Percentiles rank a stretch among this genome's conserved stretches.
phyloP scores from a whole-genome alignment of 1,140 invertebrate genomes.

The Heliconius melpomene region DNA sequence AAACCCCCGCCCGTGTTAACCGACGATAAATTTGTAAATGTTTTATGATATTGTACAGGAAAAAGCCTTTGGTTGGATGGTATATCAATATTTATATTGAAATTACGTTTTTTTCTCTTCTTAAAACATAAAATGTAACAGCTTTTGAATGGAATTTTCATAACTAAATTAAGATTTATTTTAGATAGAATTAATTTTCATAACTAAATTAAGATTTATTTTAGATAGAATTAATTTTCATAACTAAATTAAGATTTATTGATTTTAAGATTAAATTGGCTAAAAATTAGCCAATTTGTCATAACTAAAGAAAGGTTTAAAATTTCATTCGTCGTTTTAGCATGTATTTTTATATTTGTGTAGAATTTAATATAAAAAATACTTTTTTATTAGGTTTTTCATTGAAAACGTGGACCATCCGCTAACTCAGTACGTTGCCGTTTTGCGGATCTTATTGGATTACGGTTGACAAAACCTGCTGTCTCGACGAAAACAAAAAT shows the following conservation, averaged over 20 bases:
- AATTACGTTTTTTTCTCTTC: neutral
- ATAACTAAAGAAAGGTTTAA: too few relatives aligned
- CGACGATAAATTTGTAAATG: constrained; percentile 31
- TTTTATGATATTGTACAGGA: constrained; percentile 6
- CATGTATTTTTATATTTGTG: neutral
- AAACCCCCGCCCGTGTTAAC: constrained; percentile 22
- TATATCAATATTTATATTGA: neutral
- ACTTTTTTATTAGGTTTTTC: neutral
- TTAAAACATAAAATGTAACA: neutral
- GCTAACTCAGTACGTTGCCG: constrained; percentile 39
- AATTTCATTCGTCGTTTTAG: too few relatives aligned
- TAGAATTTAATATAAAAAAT: neutral
- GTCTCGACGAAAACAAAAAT: constrained; percentile 44
- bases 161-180: too few relatives aligned
- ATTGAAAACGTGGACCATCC: constrained; percentile 40
- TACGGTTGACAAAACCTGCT: constrained; percentile 63
- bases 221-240: too few relatives aligned
- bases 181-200: too few relatives aligned
- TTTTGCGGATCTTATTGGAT: constrained; percentile 62
- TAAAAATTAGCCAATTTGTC: too few relatives aligned
- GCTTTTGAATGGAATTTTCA: too few relatives aligned
- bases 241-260: too few relatives aligned
- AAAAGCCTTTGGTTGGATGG: neutral
- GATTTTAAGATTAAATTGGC: too few relatives aligned
- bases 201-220: too few relatives aligned